phyloP scores from a whole-genome alignment of 2,888 invertebrate genomes.

The Hypomecis atomaria region DNA sequence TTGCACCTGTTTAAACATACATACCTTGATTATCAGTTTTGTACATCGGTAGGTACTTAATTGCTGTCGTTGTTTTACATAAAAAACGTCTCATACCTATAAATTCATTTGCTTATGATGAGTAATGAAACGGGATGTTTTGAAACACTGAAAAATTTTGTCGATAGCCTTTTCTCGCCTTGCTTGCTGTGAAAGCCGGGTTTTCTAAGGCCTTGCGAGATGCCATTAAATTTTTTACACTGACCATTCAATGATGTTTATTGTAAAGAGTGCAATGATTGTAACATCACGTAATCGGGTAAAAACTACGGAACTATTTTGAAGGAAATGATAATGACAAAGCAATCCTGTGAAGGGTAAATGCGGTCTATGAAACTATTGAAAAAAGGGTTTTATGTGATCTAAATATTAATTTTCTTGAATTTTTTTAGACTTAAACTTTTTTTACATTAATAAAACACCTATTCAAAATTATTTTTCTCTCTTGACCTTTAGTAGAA shows the following conservation, averaged over 20 bases:
- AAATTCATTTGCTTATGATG: too few relatives aligned
- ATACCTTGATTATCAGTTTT: too few relatives aligned
- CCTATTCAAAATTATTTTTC: too few relatives aligned
- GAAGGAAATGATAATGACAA: slow-evolving; percentile 10
- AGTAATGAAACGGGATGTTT: too few relatives aligned
- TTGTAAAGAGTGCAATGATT: slow-evolving; percentile 24
- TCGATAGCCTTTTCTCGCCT: neutral
- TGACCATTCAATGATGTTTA: slow-evolving; percentile 17
- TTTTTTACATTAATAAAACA: too few relatives aligned
- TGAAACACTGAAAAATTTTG: too few relatives aligned
- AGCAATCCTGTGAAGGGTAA: neutral
- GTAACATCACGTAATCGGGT: slow-evolving; percentile 23
- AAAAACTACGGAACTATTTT: slow-evolving; percentile 30
- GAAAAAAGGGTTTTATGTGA: neutral
- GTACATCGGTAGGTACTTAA: too few relatives aligned
- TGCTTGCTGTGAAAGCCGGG: neutral
- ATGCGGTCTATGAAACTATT: neutral
- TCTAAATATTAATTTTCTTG: neutral
- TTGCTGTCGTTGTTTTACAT: too few relatives aligned
- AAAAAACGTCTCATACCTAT: too few relatives aligned
- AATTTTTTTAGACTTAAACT: neutral
- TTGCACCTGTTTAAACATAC: too few relatives aligned
- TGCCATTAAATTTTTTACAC: slow-evolving; percentile 37
- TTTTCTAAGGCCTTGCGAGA: slow-evolving; percentile 34
- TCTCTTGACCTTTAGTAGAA: too few relatives aligned